Conservation (phyloP, 2,113 vertebrate genomes). For the Odontophorus gujanensis region DNA sequence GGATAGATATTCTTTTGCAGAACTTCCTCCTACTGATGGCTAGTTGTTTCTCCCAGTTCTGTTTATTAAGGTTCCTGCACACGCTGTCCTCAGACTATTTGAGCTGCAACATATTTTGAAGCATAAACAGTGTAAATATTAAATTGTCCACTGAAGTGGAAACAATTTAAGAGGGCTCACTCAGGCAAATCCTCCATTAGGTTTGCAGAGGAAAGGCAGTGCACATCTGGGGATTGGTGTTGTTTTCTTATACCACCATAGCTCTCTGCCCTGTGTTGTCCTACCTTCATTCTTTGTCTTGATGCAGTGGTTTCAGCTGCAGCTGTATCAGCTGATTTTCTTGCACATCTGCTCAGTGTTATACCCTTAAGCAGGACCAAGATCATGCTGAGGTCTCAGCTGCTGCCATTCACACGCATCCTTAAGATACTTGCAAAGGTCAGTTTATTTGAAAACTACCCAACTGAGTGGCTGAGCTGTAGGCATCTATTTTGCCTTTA, state of each 20-base stretch:
- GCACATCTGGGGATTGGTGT: accelerated
- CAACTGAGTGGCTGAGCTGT: background rate
- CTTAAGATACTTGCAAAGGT: background rate
- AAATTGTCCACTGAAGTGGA: background rate
- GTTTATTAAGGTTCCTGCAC: background rate
- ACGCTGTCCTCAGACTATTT: background rate
- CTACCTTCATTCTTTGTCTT: too few relatives aligned
- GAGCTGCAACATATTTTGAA: background rate
- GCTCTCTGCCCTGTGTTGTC: background rate
- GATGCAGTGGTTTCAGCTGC: background rate
- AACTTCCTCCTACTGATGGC: background rate
- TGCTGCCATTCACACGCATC: background rate
- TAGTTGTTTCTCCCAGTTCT: background rate
- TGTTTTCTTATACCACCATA: background rate
- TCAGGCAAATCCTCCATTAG: background rate
- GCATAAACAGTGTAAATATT: background rate
- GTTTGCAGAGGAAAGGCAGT: background rate
- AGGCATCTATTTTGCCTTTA: background rate
- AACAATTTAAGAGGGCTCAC: background rate
- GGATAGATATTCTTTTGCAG: background rate
- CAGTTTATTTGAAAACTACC: background rate
- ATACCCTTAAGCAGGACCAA: background rate
- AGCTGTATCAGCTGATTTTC: background rate
- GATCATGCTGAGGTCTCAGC: background rate
- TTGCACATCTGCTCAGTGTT: background rate